Base-by-base conservation (phyloP, 2,797 vertebrate species). In the Oryzias sinensis region DNA sequence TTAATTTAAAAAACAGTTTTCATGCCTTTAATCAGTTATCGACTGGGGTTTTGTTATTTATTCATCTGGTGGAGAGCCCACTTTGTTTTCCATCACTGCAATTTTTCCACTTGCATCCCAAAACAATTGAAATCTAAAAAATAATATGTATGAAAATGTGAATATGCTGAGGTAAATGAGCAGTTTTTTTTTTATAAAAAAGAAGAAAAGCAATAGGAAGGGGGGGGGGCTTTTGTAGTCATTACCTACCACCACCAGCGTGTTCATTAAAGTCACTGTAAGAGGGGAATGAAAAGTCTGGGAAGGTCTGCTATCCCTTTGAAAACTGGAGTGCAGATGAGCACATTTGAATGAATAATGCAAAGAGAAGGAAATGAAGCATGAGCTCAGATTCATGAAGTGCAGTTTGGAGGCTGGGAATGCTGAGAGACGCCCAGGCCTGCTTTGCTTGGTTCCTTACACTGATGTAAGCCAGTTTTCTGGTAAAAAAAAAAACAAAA, bases 271-370 rank as follows among this genome's bases (percentile, higher is more conserved):
- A 55, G 55, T 43, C 49, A 29, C 20, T 3, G 9, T 25, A 33
- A 63, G 55, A 66, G 16, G 40, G 43, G n/a, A 65, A 68, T 46
- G 51, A 70, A 59, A 56, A 71, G 60, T 33, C 44, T 3, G 24
- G 25, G 33, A 67, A 68, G 44, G 56, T 69, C 59, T 53, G 49
- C 46, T 46, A 33, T 46, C 18, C 67, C 43, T 60, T 20, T 18
- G 57, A 73, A 59, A 70, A 68, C 56, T 62, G 52, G 72, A 74
- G 49, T 62, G 53, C 22, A 63, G 44, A 77, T 44, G 62, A 74
- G 55, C 33, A 59, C 61, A 67, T 77, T 62, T 58, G n/a, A 76
- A 74, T 81, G 52, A 72, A 63, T 70, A 59, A 75, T 77, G 59
- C 62, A 66, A 57, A 65, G 48, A 55, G 40, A 44, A 52, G 46